Conservation (phyloP, 2,113 vertebrate species). For the Mastomys coucha region DNA sequence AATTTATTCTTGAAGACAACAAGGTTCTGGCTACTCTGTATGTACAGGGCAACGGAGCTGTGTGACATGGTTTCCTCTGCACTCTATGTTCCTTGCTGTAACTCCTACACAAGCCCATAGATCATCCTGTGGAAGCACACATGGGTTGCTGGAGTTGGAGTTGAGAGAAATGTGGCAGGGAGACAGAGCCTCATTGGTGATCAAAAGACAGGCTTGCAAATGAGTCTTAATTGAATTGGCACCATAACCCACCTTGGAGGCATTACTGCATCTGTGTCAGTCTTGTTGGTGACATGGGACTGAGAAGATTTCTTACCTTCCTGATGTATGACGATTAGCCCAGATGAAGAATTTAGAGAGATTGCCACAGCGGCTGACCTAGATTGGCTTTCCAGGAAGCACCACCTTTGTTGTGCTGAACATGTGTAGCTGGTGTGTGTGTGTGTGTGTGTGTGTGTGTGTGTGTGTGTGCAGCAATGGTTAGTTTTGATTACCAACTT, state of each 20-base stretch:
- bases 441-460: no score
- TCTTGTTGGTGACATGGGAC: not conserved
- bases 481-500: not conserved
- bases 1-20: not conserved
- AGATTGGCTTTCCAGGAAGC: no score
- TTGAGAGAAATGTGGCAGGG: not conserved
- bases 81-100: no score
- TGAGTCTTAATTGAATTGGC: not conserved
- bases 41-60: not conserved
- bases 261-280: not conserved
- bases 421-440: not conserved
- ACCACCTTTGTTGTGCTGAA: not conserved
- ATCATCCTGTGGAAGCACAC: not conserved
- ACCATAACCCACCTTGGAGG: no score
- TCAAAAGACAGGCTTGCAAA: not conserved
- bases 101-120: fast-evolving
- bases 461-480: no score
- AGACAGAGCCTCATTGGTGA: not conserved
- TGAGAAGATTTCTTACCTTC: no score
- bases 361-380: not conserved
- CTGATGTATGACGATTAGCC: not conserved
- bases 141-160: fast-evolving
- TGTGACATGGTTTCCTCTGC: not conserved
- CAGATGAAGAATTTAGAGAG: not conserved
- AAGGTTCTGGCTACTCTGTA: not conserved